Base-by-base conservation (phyloP, 1,140 invertebrate species). In the Sitodiplosis mosellana region DNA sequence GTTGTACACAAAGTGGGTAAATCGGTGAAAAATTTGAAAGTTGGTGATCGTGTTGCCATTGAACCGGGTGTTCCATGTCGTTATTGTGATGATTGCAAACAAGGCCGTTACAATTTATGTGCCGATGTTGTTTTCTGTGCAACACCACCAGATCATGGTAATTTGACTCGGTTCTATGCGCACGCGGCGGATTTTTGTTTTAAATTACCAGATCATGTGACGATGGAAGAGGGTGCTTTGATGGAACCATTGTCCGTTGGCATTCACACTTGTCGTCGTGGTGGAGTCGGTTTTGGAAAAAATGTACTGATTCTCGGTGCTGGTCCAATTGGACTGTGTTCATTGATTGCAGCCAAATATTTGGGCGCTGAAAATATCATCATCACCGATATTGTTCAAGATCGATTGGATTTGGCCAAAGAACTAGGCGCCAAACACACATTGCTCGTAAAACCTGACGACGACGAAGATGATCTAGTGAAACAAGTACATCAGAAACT, bases 171-270 rank as follows among this genome's bases (percentile, higher is more conserved):
- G 57, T 92, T 77, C 60, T 89, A 88, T 60, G 78, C 76, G 37
- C 87, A 92, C 56, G 78, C 82, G 22, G 87, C 87, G 19, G 87
- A 91, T 66, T 92, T 90, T 65, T 91, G 87, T 59, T 87, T 74
- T 72, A 88, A 87, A 63, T 66, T 95, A 22, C 88, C 90, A 0
- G 80, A 88, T 54, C 69, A 89, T 65, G 78, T 94, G 18, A 71
- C 73, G 11, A 71, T 87, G 55, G 89, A 92, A 61, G 90, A 95
- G 68, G 91, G 87, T 19, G 89, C 89, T 1, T 57, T 95, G 2
- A 60, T 93, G 49, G 90, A 95, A 61, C 90, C 91, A 1, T 61
- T 95, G 7, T 80, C 86, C 4, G 87, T 93, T 21, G 90, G 77
- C 15, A 83, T 94, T 2, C 87, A 92, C 64, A 86, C 86, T 38